Percentiles rank a stretch among this genome's conserved stretches.
These are phyloP conservation scores for Rosalia funebris DNA, from an alignment of 2,888 invertebrate species.

Conservation along the genomic window DNA sequence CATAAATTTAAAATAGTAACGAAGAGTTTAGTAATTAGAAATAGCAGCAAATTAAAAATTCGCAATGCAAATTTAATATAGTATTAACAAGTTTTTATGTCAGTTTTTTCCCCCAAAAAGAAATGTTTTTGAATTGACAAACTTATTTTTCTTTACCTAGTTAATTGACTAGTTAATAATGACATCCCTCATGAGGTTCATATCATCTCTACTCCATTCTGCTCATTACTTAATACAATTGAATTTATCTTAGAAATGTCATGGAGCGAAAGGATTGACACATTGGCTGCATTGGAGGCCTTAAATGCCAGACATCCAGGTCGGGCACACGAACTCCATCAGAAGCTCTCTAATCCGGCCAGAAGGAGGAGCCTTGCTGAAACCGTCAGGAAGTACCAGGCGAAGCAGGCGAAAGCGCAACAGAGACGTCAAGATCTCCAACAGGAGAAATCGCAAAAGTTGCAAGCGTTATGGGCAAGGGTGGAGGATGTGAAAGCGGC, in stretches of 20 bases:
- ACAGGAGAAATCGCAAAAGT: constrained; percentile 84
- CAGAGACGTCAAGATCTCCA: constrained; percentile 84
- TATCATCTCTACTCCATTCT: too few species aligned
- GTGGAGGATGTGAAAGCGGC: constrained; percentile 87
- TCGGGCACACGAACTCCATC: constrained; percentile 90
- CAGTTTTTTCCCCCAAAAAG: too few species aligned
- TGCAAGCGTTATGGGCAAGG: constrained; percentile 86
- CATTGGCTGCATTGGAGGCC: constrained; percentile 79
- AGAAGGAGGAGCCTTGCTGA: constrained; percentile 86
- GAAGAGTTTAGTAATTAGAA: too few species aligned
- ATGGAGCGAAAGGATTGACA: constrained; percentile 88
- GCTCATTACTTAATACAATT: too few species aligned
- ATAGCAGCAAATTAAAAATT: too few species aligned
- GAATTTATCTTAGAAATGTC: constrained; percentile 73
- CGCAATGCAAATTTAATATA: too few species aligned
- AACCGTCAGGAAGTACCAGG: constrained; percentile 82
- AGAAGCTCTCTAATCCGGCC: constrained; percentile 92
- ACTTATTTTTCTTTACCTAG: too few species aligned
- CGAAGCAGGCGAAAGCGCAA: constrained; percentile 91
- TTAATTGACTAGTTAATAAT: too few species aligned
- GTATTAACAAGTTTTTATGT: too few species aligned
- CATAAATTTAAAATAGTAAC: too few species aligned
- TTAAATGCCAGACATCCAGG: constrained; percentile 91
- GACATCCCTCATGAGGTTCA: too few species aligned
- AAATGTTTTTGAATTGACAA: too few species aligned